phyloP scores from a whole-genome alignment of 2,888 invertebrate species.

The Asteroscopus sphinx region DNA sequence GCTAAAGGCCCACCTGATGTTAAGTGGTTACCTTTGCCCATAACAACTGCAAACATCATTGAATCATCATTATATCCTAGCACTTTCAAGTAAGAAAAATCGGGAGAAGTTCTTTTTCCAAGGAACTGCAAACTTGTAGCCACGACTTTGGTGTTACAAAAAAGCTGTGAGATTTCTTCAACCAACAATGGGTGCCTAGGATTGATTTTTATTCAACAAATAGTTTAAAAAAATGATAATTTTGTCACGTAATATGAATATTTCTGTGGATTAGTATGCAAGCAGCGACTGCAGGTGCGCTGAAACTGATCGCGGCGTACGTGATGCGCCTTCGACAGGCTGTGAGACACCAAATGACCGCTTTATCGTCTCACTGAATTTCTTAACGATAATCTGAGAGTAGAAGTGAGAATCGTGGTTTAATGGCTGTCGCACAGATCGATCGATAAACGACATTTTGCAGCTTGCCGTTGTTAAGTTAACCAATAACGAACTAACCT shows the following conservation, averaged over 20 bases:
- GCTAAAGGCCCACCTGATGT: too few relatives aligned
- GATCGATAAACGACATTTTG: too few relatives aligned
- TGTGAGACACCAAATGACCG: conserved; percentile 43
- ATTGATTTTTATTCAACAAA: conserved; percentile 23
- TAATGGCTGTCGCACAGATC: not conserved
- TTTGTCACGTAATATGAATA: conserved; percentile 72
- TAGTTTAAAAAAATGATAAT: conserved; percentile 61
- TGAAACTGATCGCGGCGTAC: conserved; percentile 57
- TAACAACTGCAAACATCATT: too few relatives aligned
- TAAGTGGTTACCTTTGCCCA: too few relatives aligned
- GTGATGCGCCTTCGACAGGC: conserved; percentile 50
- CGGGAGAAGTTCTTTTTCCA: too few relatives aligned
- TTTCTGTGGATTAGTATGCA: conserved; percentile 71
- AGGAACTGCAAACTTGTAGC: too few relatives aligned
- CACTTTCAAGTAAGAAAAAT: too few relatives aligned
- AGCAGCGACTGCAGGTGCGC: conserved; percentile 58
- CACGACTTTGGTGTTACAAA: not conserved
- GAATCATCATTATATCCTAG: too few relatives aligned
- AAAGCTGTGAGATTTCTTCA: conserved; percentile 1
- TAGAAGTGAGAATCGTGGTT: conserved; percentile 6
- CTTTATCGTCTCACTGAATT: conserved; percentile 44
- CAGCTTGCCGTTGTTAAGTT: too few relatives aligned
- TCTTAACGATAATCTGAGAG: conserved; percentile 45
- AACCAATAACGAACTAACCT: too few relatives aligned
- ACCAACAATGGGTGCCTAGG: conserved; percentile 5